Evolutionary conservation across 2,888 invertebrate genomes (phyloP).

Genomic region (Cryptus viduatorius): DNA sequence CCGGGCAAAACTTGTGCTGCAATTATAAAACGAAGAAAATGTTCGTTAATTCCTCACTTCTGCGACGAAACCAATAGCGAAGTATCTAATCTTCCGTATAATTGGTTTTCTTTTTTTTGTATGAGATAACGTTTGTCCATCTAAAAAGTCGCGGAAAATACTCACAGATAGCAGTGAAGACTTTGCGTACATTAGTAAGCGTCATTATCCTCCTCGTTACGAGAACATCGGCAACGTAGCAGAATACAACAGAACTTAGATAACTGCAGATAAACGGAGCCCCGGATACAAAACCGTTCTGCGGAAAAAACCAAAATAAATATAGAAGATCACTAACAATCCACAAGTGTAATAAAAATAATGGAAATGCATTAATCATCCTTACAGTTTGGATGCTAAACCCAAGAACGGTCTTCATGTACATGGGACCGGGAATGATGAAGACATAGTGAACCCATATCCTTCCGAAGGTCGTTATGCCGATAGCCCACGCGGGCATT

Average conservation of each 20-base stretch:
- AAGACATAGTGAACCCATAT: conserved; percentile 92
- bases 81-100: neutral
- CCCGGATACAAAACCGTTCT: conserved; percentile 90
- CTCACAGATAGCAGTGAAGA: conserved; percentile 88
- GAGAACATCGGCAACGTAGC: conserved; percentile 89
- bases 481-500: conserved; percentile 90
- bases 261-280: conserved; percentile 90
- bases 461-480: conserved; percentile 90
- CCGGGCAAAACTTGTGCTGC: conserved; percentile 90
- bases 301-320: conserved; percentile 73
- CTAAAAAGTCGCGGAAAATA: conserved; percentile 25
- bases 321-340: neutral
- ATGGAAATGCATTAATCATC: conserved; percentile 26
- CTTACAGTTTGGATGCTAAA: conserved; percentile 89
- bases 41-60: conserved; percentile 7
- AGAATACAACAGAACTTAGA: conserved; percentile 89
- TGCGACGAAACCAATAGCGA: neutral
- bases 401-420: conserved; percentile 90
- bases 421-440: conserved; percentile 90
- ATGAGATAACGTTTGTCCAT: neutral
- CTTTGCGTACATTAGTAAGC: conserved; percentile 88
- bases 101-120: neutral
- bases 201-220: conserved; percentile 87
- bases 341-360: conserved; percentile 7
- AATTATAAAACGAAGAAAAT: neutral